Base-by-base conservation (phyloP, 1,140 invertebrate species). In the Papilio dardanus region DNA sequence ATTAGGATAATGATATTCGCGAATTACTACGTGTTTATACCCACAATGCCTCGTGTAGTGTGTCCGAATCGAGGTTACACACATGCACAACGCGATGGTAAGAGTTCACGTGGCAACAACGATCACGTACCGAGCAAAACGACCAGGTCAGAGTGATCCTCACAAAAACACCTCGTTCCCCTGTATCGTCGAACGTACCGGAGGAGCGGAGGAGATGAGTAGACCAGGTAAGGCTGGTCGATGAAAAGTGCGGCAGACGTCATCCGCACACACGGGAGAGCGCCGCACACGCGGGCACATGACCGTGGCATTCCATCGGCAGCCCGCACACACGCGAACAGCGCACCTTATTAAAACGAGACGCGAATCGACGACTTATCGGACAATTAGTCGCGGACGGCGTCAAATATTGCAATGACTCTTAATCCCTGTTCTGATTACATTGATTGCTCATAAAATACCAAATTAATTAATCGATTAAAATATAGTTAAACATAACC, bases 271-370 rank as follows among this genome's bases (percentile, higher is more conserved):
- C 91, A 88, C 71, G n/a, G 54, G 50, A 40, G 54, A 12, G n/a
- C 7, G 79, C 79, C 86, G 54, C 85, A 76, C 84, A 90, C 89
- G 79, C 40, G 74, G 33, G 65, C 74, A 81, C 79, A 81, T 91
- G 90, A 88, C 90, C 89, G 88, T 91, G 90, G 91, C 90, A 93
- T 93, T 93, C 91, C 89, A 88, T 88, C 84, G 86, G 85, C 83
- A 87, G 88, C 83, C 83, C 87, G 83, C 89, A 82, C 83, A 93
- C 90, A 90, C 84, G 83, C 86, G 84, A 81, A 90, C 88, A 87
- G 86, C 87, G 87, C 85, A 91, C 91, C 91, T 92, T 93, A 93
- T 93, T 93, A 93, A 93, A 93, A 91, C 90, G 90, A 92, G 90
- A 93, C 87, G 87, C 88, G 90, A 92, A 93, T 93, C 88, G 91